Base-by-base conservation (phyloP, 2,888 invertebrate species). In the Pegoplata infirma region DNA sequence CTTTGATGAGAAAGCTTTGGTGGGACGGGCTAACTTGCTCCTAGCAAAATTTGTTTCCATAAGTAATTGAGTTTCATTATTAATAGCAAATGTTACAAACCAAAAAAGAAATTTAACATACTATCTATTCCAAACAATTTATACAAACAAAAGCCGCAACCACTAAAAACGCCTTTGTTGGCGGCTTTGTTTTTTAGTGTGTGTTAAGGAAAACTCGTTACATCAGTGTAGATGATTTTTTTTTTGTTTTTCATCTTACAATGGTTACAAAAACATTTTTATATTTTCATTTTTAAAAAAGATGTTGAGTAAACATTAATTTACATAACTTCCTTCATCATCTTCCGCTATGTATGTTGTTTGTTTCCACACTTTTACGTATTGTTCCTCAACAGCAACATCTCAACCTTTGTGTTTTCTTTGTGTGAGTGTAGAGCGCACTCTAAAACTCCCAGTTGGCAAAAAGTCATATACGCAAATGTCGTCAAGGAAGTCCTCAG, bases 231-330 rank as follows among this genome's bases (percentile, higher is more conserved):
- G 23, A 49, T 59, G 51, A n/a, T 36, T 58, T 16, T 44, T 10
- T 47, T 53, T 40, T 67, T 5, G 28, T 17, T 8, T 3, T n/a
- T n/a, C 14, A 12, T 8, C 8, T 8, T n/a, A 8, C 32, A 36
- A 51, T 12, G 61, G 49, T 17, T 49, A 51, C 36, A 51, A 40
- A 66, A 61, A 63, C 56, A 67, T 71, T 75, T 40, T 75, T 75
- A 64, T 76, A 75, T 81, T 67, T 68, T 73, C 64, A 72, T 76
- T 77, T 80, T 49, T 58, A 68, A 84, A 84, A 86, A 87, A 86
- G 85, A 87, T 87, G 88, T 88, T 88, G 88, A 89, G 85, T 86
- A 88, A 88, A 88, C 89, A 88, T 87, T 89, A 87, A 88, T 88
- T 88, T 89, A 87, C 88, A 88, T 88, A 88, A 89, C 88, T 88